phyloP scores from a whole-genome alignment of 2,113 vertebrate genomes.

The Dermatemys mawii region DNA sequence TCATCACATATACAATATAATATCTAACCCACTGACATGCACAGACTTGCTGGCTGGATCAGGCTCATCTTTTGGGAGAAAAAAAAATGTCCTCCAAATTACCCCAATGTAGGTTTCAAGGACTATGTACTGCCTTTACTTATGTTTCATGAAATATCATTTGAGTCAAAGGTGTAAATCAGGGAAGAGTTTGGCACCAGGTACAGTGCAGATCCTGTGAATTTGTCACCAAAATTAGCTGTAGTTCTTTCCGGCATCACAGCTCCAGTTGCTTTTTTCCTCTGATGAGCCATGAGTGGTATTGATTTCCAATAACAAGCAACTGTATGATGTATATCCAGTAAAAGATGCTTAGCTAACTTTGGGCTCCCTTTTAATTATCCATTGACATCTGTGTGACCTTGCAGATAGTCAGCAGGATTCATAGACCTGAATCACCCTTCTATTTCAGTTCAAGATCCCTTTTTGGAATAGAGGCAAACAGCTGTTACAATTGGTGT shows the following conservation, averaged over 20 bases:
- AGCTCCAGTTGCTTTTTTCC: constrained; percentile 50
- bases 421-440: constrained; percentile 17
- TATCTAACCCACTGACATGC: constrained; percentile 39
- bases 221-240: constrained; percentile 29
- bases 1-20: constrained; percentile 56
- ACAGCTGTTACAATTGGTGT: not conserved
- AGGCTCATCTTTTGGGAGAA: not conserved
- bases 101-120: not conserved
- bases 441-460: constrained; percentile 5
- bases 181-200: constrained; percentile 3
- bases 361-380: constrained; percentile 58
- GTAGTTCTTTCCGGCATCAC: constrained; percentile 2
- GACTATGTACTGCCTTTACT: not conserved
- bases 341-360: constrained; percentile 44
- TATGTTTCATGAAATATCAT: not conserved
- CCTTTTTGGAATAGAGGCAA: not conserved
- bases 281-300: constrained; percentile 48
- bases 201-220: not conserved
- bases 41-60: constrained; percentile 32
- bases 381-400: constrained; percentile 59
- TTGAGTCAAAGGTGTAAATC: not conserved
- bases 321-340: constrained; percentile 49
- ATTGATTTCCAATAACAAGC: constrained; percentile 68
- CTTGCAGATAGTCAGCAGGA: constrained; percentile 33
- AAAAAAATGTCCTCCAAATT: constrained; percentile 16